Percentiles rank a stretch among this genome's conserved stretches.
phyloP scores from a whole-genome alignment of 2,797 vertebrate genomes.

The Siniperca scherzeri region DNA sequence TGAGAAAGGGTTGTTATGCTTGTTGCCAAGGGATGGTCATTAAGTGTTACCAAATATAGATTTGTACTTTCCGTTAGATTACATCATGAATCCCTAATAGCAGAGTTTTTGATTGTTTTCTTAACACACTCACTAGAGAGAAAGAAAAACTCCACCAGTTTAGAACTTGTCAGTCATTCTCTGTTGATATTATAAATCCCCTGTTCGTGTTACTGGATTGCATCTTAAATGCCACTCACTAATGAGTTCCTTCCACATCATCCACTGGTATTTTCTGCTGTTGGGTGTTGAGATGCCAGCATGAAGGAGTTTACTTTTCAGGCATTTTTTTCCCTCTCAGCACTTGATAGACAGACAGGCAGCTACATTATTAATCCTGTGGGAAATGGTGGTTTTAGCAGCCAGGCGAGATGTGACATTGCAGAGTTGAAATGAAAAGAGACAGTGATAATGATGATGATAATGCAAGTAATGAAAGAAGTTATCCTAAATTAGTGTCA shows the following conservation, averaged over 20 bases:
- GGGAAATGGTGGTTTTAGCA: conserved; percentile 50
- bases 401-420: conserved; percentile 27
- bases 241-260: conserved; percentile 69
- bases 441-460: conserved; percentile 30
- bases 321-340: conserved; percentile 11
- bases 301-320: conserved; percentile 56
- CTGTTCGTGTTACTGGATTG: conserved; percentile 59
- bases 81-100: conserved; percentile 46
- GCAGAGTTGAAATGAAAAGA: conserved; percentile 43
- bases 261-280: conserved; percentile 60
- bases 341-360: conserved; percentile 53
- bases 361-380: conserved; percentile 62
- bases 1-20: conserved; percentile 14
- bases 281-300: conserved; percentile 54
- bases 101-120: conserved; percentile 48
- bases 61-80: conserved; percentile 43
- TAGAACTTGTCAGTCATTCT: conserved; percentile 65
- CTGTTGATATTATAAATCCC: conserved; percentile 71
- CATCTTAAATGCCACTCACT: conserved; percentile 74
- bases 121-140: conserved; percentile 40
- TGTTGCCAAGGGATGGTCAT: conserved; percentile 54
- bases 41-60: conserved; percentile 59
- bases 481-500: conserved; percentile 19
- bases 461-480: conserved; percentile 46
- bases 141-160: conserved; percentile 46